phyloP scores from a whole-genome alignment of 2,888 invertebrate species.

The Xanthorhoe designata region DNA sequence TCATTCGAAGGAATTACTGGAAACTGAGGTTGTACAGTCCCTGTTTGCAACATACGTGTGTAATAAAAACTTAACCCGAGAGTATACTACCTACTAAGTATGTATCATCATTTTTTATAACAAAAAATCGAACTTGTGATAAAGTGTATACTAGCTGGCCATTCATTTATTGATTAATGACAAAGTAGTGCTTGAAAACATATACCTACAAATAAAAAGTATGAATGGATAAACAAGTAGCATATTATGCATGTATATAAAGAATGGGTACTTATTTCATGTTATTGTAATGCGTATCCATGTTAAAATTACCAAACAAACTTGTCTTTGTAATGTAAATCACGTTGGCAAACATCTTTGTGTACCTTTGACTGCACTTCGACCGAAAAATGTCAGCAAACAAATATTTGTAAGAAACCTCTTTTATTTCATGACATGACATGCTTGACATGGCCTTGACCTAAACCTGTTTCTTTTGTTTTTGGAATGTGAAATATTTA shows the following conservation, averaged over 20 bases:
- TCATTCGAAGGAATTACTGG: too few species aligned
- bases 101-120: too few species aligned
- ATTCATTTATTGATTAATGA: too few species aligned
- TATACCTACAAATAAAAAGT: too few species aligned
- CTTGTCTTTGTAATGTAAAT: conserved; percentile 16
- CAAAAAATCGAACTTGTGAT: too few species aligned
- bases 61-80: too few species aligned
- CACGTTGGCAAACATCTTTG: conserved; percentile 22
- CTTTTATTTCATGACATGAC: conserved; percentile 9
- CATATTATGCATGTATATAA: background rate
- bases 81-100: too few species aligned
- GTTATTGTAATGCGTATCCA: background rate
- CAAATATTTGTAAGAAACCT: conserved; percentile 23
- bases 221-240: too few species aligned
- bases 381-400: conserved; percentile 30
- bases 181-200: too few species aligned
- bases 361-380: conserved; percentile 15
- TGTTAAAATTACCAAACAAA: conserved; percentile 15
- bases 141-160: too few species aligned
- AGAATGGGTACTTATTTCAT: background rate
- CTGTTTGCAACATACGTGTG: too few species aligned
- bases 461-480: conserved; percentile 7
- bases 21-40: too few species aligned
- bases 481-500: background rate
- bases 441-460: conserved; percentile 18